Base-by-base conservation (phyloP, 2,888 invertebrate genomes). In the Beris morrisii region DNA sequence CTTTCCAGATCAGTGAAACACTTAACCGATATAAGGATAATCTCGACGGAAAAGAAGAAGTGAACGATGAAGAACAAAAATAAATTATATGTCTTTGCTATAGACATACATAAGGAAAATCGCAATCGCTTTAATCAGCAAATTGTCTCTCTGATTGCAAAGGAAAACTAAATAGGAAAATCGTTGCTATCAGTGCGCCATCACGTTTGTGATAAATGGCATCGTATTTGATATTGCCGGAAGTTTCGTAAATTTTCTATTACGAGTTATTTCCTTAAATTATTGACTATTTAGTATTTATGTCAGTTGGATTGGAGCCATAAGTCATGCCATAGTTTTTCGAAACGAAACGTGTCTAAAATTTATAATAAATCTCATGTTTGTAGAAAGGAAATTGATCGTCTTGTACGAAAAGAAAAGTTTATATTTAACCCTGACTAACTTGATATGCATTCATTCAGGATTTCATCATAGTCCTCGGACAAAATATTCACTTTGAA, bases 191-290 rank as follows among this genome's bases (percentile, higher is more conserved):
- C 61, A 48, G 52, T 61, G 61, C 61, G 32, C 22, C 48, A 61
- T 61, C 61, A 61, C 61, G 61, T 61, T 38, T 48, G 28, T 52
- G 15, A 61, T 50, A 61, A 61, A 61, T 61, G 32, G 43, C 56
- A 56, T 43, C 43, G n/a, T 56, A 43, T 56, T 56, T 56, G 56
- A 56, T 56, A 56, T 11, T 56, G 56, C 4, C 11, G 43, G 31
- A 30, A 28, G 12, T 54, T 28, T 38, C 5, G 30, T 31, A 31
- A 54, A 31, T 30, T 54, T 54, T 31, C 30, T 54, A 31, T 54
- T 28, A 54, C 38, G 38, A 38, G 38, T 38, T 38, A 38, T 38
- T 38, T 38, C 38, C 38, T 38, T 38, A 38, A 38, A 38, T 38
- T 38, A 9, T 38, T 38, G 38, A 38, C 38, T 38, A 38, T 38